Evolutionary conservation across 2,113 vertebrate species (phyloP), one percentile per base, ranked within the genome.

Genomic region (Xiphophorus hellerii): DNA sequence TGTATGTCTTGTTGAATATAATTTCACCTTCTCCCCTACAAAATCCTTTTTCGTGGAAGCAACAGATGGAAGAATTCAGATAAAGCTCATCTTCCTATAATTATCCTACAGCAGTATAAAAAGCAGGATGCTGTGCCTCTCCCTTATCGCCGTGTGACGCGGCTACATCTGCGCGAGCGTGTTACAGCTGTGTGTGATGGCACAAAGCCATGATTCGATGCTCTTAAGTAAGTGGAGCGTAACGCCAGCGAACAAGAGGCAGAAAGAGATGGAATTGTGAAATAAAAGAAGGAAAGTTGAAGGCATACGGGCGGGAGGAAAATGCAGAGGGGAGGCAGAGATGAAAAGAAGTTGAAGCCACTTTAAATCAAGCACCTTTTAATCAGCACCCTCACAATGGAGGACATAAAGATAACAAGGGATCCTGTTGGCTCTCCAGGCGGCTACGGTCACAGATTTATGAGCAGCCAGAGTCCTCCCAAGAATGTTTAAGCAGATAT

Each of bases 331-430:
- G 64, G 44, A 74, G 62, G 44, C 12, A 67, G 58, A 74, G 54
- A 74, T 20, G 29, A 77, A 67, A 17, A 48, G 73, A 69, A 79
- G 69, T 58, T 35, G 70, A 71, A 75, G 64, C 63, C 80, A 87
- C 88, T 92, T 89, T 85, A 81, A 88, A 86, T 80, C 76, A 82
- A 88, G 77, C 78, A 92, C 82, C 77, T 88, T 89, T 90, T 86
- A 86, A 88, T 89, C 81, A 84, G 67, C 7, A 15, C 27, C 37
- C 60, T 83, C 71, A 84, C 84, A 89, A 87, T 82, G 58, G 84
- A 78, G 76, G 74, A 66, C 77, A 77, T 87, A 71, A 74, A 83
- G 85, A 88, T 87, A 91, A 90, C 80, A 78, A 87, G 75, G 70
- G 58, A 81, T 83, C 63, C 54, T 62, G 77, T 76, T 72, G 63